A percentile compares a stretch with the other conserved stretches of the same genome.
phyloP scores from a whole-genome alignment of 35 echinoderm and acorn worm species.

The Apostichopus californicus region DNA sequence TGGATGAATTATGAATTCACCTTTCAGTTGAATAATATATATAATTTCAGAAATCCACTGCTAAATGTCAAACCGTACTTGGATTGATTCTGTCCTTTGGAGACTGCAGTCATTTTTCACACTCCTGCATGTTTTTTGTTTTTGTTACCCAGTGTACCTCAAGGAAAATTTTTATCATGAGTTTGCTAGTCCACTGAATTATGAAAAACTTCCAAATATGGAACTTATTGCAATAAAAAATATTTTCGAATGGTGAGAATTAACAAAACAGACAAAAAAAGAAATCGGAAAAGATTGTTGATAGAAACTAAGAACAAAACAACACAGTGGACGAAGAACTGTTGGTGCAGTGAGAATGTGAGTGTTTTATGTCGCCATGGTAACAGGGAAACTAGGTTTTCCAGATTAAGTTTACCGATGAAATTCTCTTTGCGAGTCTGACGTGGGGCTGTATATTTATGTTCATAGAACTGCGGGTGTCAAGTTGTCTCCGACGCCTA shows the following conservation, averaged over 20 bases:
- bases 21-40: too few relatives aligned
- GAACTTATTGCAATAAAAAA: background rate
- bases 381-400: background rate
- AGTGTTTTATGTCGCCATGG: background rate
- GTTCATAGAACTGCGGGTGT: conserved; percentile 31
- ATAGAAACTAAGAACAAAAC: background rate
- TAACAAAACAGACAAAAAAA: background rate
- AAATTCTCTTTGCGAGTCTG: conserved; percentile 32
- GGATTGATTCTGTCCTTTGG: too few relatives aligned
- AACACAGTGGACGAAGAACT: background rate
- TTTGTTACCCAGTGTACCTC: too few relatives aligned
- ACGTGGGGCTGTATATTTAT: conserved; percentile 44
- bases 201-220: too few relatives aligned
- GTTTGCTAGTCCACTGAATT: too few relatives aligned
- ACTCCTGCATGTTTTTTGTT: too few relatives aligned
- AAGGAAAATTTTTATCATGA: too few relatives aligned
- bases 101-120: too few relatives aligned
- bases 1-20: background rate
- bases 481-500: conserved; percentile 22
- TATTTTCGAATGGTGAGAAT: background rate
- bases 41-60: too few relatives aligned
- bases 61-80: too few relatives aligned
- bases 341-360: background rate
- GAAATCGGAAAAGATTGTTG: too few relatives aligned
- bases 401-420: conserved; percentile 29